Evolutionary conservation across 1,140 invertebrate genomes (phyloP).

Genomic region (Lordiphosa stackelbergi): DNA sequence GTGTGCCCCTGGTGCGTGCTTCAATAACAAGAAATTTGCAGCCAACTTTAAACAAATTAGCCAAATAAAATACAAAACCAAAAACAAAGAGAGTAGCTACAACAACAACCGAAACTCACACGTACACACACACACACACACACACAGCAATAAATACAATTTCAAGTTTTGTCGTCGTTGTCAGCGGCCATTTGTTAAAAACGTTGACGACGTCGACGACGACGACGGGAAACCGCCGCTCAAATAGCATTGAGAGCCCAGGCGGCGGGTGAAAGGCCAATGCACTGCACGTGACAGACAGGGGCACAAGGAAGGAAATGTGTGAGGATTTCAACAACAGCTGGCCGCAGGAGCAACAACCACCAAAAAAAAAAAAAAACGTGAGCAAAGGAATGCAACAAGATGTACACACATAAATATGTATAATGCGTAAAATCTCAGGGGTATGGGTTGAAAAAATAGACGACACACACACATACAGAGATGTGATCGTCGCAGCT

Average conservation of each 20-base stretch:
- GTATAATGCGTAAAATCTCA: slow-evolving; percentile 35
- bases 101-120: slow-evolving; percentile 24
- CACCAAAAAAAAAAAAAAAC: slow-evolving; percentile 48
- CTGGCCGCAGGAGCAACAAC: slow-evolving; percentile 56
- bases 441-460: slow-evolving; percentile 32
- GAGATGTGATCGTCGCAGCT: slow-evolving; percentile 41
- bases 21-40: slow-evolving; percentile 57
- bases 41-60: slow-evolving; percentile 66
- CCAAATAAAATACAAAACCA: slow-evolving; percentile 27
- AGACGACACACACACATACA: slow-evolving; percentile 24
- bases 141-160: slow-evolving; percentile 36
- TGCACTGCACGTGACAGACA: slow-evolving; percentile 50
- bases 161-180: slow-evolving; percentile 54
- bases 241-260: slow-evolving; percentile 68
- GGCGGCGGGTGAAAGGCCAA: slow-evolving; percentile 62
- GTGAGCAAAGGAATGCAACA: slow-evolving; percentile 60
- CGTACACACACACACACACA: slow-evolving; percentile 25
- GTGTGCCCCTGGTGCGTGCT: slow-evolving; percentile 28
- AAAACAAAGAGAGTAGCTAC: slow-evolving; percentile 23
- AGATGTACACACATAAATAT: slow-evolving; percentile 25
- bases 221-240: slow-evolving; percentile 42
- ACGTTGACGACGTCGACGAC: slow-evolving; percentile 14
- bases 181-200: slow-evolving; percentile 49
- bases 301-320: slow-evolving; percentile 5
- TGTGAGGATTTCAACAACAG: slow-evolving; percentile 42